A percentile compares a stretch with the other conserved stretches of the same genome.
Conservation (phyloP, 2,888 invertebrate genomes). For the Campaea margaritaria region DNA sequence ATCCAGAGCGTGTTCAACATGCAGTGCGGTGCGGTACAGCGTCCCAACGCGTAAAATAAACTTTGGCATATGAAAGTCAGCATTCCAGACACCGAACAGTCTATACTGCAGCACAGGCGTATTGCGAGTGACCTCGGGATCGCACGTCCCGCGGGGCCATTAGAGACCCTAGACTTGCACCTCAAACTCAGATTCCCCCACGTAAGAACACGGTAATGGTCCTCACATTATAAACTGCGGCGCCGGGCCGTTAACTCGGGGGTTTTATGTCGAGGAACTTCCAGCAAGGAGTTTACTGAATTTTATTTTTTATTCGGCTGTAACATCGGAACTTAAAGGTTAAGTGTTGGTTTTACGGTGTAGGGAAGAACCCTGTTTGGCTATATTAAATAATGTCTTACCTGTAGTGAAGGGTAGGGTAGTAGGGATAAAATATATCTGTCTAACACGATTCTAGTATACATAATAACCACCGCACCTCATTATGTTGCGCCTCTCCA, state of each 20-base stretch:
- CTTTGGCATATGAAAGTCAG: too few species aligned
- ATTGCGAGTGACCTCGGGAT: constrained; percentile 10
- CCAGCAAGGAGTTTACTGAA: constrained; percentile 6
- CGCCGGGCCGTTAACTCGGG: constrained; percentile 28
- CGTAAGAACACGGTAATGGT: constrained; percentile 39
- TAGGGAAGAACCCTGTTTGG: constrained; percentile 7
- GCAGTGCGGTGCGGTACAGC: too few species aligned
- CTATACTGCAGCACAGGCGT: not conserved
- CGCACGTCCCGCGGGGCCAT: constrained; percentile 31
- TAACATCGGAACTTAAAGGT: constrained; percentile 7
- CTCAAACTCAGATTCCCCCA: constrained; percentile 30
- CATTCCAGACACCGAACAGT: too few species aligned
- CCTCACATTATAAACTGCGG: constrained; percentile 39
- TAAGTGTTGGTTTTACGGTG: constrained; percentile 19
- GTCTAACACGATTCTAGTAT: too few species aligned
- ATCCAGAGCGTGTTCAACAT: too few species aligned
- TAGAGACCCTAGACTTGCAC: constrained; percentile 23
- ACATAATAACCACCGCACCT: too few species aligned
- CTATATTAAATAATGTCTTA: not conserved
- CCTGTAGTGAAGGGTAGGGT: too few species aligned
- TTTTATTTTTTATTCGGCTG: constrained; percentile 14
- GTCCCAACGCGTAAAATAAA: too few species aligned
- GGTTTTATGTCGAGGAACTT: constrained; percentile 33
- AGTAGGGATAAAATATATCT: too few species aligned
- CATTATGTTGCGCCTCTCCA: too few species aligned